Evolutionary conservation across 2,113 vertebrate species (phyloP).

Genomic region (Malurus cyaneus): DNA sequence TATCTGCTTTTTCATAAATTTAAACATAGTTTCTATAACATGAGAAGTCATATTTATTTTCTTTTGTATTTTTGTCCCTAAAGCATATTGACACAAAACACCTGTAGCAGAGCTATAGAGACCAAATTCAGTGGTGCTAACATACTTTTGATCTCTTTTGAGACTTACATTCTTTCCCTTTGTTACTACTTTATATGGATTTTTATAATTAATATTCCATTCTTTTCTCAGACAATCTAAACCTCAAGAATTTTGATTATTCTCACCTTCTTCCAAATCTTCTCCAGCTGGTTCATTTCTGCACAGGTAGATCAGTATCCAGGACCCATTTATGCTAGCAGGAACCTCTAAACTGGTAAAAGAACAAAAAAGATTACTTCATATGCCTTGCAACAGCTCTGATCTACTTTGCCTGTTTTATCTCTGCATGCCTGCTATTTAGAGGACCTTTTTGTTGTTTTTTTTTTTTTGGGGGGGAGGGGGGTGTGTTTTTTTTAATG

Average conservation of each 20-base stretch:
- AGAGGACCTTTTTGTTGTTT: neutral
- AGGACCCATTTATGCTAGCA: neutral
- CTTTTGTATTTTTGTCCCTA: neutral
- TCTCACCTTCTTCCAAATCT: neutral
- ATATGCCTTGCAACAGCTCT: neutral
- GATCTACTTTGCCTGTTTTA: neutral
- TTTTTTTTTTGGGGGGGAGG: no score
- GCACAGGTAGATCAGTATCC: neutral
- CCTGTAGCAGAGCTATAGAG: neutral
- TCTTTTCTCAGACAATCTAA: neutral
- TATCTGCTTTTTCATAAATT: neutral
- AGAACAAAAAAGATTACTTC: neutral
- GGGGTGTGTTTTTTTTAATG: rapidly evolving
- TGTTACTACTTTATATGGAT: neutral
- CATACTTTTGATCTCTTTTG: neutral
- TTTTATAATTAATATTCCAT: neutral
- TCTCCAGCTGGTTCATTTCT: neutral
- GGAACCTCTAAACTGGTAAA: neutral
- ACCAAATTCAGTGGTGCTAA: neutral
- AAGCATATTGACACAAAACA: neutral
- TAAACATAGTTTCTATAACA: neutral
- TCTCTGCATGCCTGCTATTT: neutral
- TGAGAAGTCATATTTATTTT: neutral
- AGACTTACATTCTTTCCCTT: neutral
- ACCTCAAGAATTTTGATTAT: neutral